phyloP scores from a whole-genome alignment of 2,113 vertebrate genomes.

The Parotia lawesii region DNA sequence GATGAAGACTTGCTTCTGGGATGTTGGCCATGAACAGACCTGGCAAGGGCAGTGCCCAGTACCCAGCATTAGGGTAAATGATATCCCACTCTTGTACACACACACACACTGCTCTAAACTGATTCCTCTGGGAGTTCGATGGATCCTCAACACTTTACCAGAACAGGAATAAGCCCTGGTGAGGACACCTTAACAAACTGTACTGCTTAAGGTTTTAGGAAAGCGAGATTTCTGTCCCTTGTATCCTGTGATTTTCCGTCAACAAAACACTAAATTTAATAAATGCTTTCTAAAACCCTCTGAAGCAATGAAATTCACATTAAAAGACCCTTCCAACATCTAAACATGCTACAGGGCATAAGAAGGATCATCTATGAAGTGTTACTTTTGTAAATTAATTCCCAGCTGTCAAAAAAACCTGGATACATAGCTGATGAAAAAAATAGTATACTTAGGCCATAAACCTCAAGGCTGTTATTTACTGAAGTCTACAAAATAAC shows the following conservation, averaged over 20 bases:
- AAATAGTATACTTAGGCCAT: neutral
- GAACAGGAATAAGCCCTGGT: neutral
- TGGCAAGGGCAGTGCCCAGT: fast-evolving
- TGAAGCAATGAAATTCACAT: neutral
- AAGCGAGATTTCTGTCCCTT: neutral
- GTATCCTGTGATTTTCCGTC: neutral
- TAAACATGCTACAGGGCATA: neutral
- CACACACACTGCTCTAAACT: neutral
- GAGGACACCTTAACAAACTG: neutral
- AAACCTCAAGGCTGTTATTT: conserved; percentile 26
- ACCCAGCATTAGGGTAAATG: neutral
- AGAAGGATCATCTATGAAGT: neutral
- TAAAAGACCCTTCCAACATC: conserved; percentile 3
- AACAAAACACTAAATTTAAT: neutral
- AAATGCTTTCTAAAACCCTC: neutral
- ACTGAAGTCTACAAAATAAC: conserved; percentile 30
- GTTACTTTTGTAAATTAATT: conserved; percentile 48
- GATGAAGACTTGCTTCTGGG: neutral
- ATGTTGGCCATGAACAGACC: neutral
- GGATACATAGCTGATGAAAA: neutral
- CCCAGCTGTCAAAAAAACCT: neutral
- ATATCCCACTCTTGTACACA: fast-evolving
- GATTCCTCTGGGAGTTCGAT: neutral
- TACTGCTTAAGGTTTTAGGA: neutral
- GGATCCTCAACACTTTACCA: neutral